Evolutionary conservation across 2,888 invertebrate species (phyloP).

Genomic region (Drosophila helvetica): DNA sequence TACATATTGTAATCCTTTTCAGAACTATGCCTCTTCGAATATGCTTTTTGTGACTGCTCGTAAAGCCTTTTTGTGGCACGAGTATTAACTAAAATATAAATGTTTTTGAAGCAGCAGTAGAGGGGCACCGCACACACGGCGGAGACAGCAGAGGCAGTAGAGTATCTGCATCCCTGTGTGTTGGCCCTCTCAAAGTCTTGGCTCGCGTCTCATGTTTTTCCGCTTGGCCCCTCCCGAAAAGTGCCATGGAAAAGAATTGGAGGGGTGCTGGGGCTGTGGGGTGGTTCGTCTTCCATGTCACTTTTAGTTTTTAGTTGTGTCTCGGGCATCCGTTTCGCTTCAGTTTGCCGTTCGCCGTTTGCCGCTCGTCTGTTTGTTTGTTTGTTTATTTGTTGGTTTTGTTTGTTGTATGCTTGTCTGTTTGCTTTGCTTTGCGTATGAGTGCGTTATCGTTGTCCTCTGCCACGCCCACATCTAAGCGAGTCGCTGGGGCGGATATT

Average conservation of each 20-base stretch:
- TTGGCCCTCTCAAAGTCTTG: constrained; percentile 46
- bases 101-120: constrained; percentile 14
- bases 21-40: too few species aligned
- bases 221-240: constrained; percentile 56
- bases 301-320: constrained; percentile 75
- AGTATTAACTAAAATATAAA: constrained; percentile 36
- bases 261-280: constrained; percentile 11
- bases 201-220: constrained; percentile 68
- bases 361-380: constrained; percentile 52
- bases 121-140: not conserved
- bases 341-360: constrained; percentile 49
- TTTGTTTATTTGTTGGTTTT: constrained; percentile 48
- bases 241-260: constrained; percentile 28
- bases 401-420: constrained; percentile 53
- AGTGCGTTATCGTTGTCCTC: constrained; percentile 60
- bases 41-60: too few species aligned
- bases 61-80: constrained; percentile 4
- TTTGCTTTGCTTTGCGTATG: constrained; percentile 68
- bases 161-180: constrained; percentile 35
- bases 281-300: constrained; percentile 49
- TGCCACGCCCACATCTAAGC: constrained; percentile 40
- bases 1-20: too few species aligned
- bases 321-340: constrained; percentile 70
- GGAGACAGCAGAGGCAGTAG: not conserved
- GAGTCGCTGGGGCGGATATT: not conserved